Evolutionary conservation across 2,797 vertebrate genomes (phyloP), one percentile per base, ranked within the genome.

Genomic region (Craterocephalus amniculus): DNA sequence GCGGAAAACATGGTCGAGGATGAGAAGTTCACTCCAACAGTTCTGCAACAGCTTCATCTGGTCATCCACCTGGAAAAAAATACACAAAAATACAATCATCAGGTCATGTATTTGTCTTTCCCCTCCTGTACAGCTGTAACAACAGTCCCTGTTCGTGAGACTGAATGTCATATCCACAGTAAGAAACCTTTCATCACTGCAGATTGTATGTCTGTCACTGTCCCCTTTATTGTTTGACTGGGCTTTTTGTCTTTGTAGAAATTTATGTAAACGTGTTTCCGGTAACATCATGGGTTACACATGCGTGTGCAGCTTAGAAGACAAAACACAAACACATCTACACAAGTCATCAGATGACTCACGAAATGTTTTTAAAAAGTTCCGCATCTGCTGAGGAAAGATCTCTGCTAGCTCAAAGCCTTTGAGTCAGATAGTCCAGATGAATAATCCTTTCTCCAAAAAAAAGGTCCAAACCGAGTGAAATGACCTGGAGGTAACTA

Each of bases 21-120:
- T 99, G 91, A 99, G 94, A 79, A 99, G 97, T 84, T 99, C 98
- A 0, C 98, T 99, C 98, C 98, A 99, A 89, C 97, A 98, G 92
- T 99, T 99, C 92, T 99, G 98, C 86, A 99, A 95, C 76, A 99
- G 94, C 90, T 99, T 99, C 98, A 99, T 99, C 94, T 99, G 98
- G 94, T 99, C 98, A 26, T 99, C 98, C 88, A 99, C 98, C 98
- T 99, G 89, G 13, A 72, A 69, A 2, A 13, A 74, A 31, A 85
- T 3, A 77, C 14, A 36, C 12, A 63, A 61, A 56, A 35, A 1
- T 52, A 52, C 86, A 72, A 80, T 59, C 10, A 83, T 67, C 0
- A 18, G 56, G 20, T 55, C 24, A 75, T 22, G 10, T 56, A 40
- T 59, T 59, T 64, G 18, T 60, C 49, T 76, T 65, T 69, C 48